Percentiles rank a stretch among this genome's conserved stretches.
These are phyloP conservation scores for Psittacula echo DNA, from an alignment of 2,797 vertebrate genomes.

Conservation along the genomic window DNA sequence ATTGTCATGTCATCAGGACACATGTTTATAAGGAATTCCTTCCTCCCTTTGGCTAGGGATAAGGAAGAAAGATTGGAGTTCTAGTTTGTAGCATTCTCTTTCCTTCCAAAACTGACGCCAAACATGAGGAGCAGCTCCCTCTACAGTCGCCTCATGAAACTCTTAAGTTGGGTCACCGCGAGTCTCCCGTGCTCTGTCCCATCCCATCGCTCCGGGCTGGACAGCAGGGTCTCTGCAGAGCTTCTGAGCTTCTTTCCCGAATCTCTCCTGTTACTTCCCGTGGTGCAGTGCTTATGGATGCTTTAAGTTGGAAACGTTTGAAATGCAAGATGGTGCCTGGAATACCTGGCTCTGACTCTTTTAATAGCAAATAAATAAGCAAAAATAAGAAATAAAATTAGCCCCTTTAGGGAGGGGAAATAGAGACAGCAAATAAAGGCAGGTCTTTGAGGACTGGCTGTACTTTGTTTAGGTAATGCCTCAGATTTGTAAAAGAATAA, in stretches of 20 bases:
- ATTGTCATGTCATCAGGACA: accelerated
- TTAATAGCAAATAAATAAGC: neutral
- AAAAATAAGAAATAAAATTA: neutral
- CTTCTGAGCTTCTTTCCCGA: neutral
- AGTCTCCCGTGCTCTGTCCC: neutral
- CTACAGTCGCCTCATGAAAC: conserved; percentile 22
- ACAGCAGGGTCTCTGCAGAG: neutral
- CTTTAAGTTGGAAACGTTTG: neutral
- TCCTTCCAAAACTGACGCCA: neutral
- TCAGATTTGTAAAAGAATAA: neutral
- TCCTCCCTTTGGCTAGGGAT: neutral
- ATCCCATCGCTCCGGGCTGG: neutral
- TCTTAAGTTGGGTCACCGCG: neutral
- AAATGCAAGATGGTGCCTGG: conserved; percentile 36
- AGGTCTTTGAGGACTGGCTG: neutral
- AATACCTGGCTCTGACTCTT: neutral
- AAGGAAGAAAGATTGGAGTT: neutral
- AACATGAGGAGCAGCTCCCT: conserved; percentile 46
- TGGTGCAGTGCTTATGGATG: neutral
- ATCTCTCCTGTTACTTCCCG: neutral
- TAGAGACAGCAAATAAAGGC: neutral
- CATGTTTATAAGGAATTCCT: neutral
- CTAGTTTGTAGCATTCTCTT: neutral
- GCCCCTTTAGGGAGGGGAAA: neutral
- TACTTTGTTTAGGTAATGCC: neutral